Conservation (phyloP, 2,888 invertebrate species). For the Agapetus fuscipes region DNA sequence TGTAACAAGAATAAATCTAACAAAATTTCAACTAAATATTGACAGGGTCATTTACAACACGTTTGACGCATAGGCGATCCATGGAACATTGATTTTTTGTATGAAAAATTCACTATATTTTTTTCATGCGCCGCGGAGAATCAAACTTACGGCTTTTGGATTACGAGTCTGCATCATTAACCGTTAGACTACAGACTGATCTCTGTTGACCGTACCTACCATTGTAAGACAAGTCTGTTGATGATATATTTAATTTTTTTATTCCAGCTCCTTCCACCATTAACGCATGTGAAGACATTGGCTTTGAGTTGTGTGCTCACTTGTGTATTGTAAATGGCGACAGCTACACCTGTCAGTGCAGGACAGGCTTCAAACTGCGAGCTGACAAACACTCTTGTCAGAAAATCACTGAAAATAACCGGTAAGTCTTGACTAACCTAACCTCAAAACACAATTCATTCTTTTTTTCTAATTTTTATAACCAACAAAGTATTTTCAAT, state of each 20-base stretch:
- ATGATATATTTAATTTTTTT: neutral
- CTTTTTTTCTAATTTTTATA: no score
- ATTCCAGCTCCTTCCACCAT: constrained; percentile 8
- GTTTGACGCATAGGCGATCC: no score
- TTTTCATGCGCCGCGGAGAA: neutral
- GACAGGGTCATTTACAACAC: no score
- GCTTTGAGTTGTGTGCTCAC: constrained; percentile 59
- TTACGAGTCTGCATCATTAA: neutral
- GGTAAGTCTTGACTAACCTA: no score
- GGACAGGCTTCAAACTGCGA: constrained; percentile 57
- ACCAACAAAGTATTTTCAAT: no score
- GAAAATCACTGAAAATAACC: constrained; percentile 28
- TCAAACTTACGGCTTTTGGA: neutral
- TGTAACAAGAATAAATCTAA: no score
- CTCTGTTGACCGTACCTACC: neutral
- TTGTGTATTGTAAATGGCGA: constrained; percentile 65
- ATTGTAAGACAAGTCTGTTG: neutral
- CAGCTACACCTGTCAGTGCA: constrained; percentile 62
- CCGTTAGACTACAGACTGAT: neutral
- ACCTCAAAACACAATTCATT: no score
- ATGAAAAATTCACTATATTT: neutral
- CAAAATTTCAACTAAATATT: no score
- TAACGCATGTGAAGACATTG: constrained; percentile 13
- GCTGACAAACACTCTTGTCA: constrained; percentile 62
- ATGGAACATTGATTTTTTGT: no score